phyloP scores from a whole-genome alignment of 1,140 invertebrate species.

The Dendrolimus punctatus region DNA sequence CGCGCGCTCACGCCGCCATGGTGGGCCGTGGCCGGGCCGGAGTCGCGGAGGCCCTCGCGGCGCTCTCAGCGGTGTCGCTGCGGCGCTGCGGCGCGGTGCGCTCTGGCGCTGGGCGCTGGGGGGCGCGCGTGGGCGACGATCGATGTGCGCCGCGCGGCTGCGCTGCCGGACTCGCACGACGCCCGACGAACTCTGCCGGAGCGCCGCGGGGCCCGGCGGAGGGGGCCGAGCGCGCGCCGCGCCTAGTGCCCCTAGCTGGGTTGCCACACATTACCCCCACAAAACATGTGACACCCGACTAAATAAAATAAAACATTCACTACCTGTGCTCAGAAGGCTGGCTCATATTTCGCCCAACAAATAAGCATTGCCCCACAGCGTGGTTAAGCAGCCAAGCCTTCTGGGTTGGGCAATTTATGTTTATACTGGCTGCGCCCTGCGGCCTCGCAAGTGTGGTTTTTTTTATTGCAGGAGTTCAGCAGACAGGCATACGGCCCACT shows the following conservation, averaged over 20 bases:
- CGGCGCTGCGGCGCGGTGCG: constrained; percentile 32
- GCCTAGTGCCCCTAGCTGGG: constrained; percentile 27
- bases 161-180: constrained; percentile 29
- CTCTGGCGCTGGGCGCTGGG: constrained; percentile 58
- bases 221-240: constrained; percentile 51
- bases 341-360: too few species aligned
- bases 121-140: constrained; percentile 59
- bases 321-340: too few species aligned
- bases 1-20: constrained; percentile 67
- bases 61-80: too few species aligned
- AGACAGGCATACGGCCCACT: too few species aligned
- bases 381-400: too few species aligned
- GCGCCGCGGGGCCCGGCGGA: constrained; percentile 24
- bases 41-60: constrained; percentile 42
- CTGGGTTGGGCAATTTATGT: too few species aligned
- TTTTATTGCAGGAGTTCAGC: too few species aligned
- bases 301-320: too few species aligned
- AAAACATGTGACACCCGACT: too few species aligned
- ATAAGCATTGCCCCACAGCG: too few species aligned
- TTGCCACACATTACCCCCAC: neutral
- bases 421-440: too few species aligned
- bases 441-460: too few species aligned
- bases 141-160: constrained; percentile 50
- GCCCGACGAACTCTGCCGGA: constrained; percentile 22
- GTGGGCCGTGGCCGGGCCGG: constrained; percentile 55